Conservation (phyloP, 2,888 invertebrate species). For the Drosophila bunnanda region DNA sequence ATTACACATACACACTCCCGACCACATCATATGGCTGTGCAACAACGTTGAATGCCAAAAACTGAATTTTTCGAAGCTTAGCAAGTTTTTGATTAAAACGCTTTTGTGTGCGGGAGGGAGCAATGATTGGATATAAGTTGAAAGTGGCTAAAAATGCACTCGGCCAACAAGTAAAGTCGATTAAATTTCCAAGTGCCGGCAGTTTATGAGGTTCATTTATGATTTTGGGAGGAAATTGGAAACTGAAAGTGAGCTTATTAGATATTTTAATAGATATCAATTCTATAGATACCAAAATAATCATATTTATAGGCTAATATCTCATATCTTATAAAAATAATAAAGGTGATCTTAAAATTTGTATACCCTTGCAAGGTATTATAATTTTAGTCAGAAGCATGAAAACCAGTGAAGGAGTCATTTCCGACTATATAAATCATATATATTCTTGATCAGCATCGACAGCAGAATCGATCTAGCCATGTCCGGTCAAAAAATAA, state of each 20-base stretch:
- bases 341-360: too few species aligned
- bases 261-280: neutral
- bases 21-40: neutral
- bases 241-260: neutral
- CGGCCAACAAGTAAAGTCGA: conserved; percentile 10
- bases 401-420: too few species aligned
- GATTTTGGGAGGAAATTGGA: neutral
- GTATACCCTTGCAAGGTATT: too few species aligned
- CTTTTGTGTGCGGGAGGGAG: conserved; percentile 18
- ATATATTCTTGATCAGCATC: too few species aligned
- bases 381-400: too few species aligned
- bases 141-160: conserved; percentile 7
- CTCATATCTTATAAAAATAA: too few species aligned
- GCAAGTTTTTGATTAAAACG: conserved; percentile 51
- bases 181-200: conserved; percentile 1
- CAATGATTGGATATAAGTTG: conserved; percentile 10
- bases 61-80: conserved; percentile 40
- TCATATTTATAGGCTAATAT: too few species aligned
- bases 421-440: too few species aligned
- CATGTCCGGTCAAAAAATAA: too few species aligned
- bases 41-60: conserved; percentile 26
- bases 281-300: too few species aligned
- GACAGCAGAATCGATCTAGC: too few species aligned
- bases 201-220: neutral
- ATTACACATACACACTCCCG: conserved; percentile 14